A percentile compares a stretch with the other conserved stretches of the same genome.
Evolutionary conservation across 2,797 vertebrate genomes (phyloP).

Genomic region (Phalloptychus januarius): DNA sequence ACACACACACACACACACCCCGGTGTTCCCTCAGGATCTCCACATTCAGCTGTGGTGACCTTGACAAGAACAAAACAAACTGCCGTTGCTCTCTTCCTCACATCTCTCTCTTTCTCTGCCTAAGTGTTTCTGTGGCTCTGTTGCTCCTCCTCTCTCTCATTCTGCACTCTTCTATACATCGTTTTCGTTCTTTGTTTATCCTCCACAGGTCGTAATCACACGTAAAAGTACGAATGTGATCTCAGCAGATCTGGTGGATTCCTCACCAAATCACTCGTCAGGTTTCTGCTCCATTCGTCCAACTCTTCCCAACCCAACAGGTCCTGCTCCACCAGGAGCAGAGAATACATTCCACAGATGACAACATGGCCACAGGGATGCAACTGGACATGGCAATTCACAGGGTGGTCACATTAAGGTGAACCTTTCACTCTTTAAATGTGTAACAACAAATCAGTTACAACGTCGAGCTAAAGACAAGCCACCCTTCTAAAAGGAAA

Average conservation of each 20-base stretch:
- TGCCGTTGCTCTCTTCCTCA: conserved; percentile 11
- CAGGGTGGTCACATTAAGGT: neutral
- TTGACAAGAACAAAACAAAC: conserved; percentile 68
- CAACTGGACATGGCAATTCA: neutral
- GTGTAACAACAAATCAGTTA: no score
- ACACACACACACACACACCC: conserved; percentile 27
- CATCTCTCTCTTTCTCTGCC: neutral
- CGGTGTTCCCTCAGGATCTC: conserved; percentile 64
- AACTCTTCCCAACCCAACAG: neutral
- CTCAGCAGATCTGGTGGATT: neutral
- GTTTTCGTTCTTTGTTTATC: neutral
- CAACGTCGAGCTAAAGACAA: no score
- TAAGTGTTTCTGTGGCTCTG: neutral
- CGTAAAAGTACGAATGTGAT: neutral
- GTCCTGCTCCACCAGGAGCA: neutral
- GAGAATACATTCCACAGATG: neutral
- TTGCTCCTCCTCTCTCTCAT: neutral
- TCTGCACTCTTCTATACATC: neutral
- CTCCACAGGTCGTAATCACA: neutral
- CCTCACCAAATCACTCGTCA: neutral
- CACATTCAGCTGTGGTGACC: conserved; percentile 64
- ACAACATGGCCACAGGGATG: neutral
- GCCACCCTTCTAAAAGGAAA: no score
- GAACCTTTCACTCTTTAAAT: neutral
- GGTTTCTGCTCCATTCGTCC: neutral